Conservation (phyloP, 2,888 invertebrate genomes). For the Luperina testacea region DNA sequence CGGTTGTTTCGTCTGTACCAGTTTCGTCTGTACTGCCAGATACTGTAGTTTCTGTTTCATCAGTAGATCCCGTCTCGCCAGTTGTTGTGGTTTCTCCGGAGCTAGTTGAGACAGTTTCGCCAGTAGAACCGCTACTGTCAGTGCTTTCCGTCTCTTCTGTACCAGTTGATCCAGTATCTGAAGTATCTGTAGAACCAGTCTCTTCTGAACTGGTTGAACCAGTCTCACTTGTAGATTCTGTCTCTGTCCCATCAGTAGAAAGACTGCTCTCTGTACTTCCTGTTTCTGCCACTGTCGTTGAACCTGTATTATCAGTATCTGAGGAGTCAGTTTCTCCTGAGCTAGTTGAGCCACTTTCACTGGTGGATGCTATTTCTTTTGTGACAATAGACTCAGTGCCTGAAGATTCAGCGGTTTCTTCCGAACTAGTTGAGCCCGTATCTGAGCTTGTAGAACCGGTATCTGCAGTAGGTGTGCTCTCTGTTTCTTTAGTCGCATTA, state of each 20-base stretch:
- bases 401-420: constrained; percentile 4
- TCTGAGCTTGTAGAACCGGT: constrained; percentile 24
- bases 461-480: constrained; percentile 14
- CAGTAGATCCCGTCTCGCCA: constrained; percentile 10
- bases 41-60: constrained; percentile 13
- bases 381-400: constrained; percentile 20
- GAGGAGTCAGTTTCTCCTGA: constrained; percentile 12
- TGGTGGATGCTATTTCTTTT: constrained; percentile 17
- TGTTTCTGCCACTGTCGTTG: constrained; percentile 26
- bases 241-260: constrained; percentile 13
- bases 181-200: constrained; percentile 13
- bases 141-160: constrained; percentile 12
- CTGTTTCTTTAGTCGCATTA: constrained; percentile 1
- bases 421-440: constrained; percentile 12
- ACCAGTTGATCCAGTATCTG: constrained; percentile 14
- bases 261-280: constrained; percentile 29
- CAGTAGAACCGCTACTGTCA: constrained; percentile 24
- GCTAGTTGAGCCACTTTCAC: constrained; percentile 25
- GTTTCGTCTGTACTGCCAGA: constrained; percentile 23
- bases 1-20: background rate
- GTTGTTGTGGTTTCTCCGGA: constrained; percentile 8
- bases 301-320: constrained; percentile 20
- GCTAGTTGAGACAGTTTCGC: constrained; percentile 25
- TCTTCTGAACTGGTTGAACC: constrained; percentile 23
- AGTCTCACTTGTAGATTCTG: constrained; percentile 6